phyloP scores from a whole-genome alignment of 2,888 invertebrate genomes.

The Sarcophaga subvicina region DNA sequence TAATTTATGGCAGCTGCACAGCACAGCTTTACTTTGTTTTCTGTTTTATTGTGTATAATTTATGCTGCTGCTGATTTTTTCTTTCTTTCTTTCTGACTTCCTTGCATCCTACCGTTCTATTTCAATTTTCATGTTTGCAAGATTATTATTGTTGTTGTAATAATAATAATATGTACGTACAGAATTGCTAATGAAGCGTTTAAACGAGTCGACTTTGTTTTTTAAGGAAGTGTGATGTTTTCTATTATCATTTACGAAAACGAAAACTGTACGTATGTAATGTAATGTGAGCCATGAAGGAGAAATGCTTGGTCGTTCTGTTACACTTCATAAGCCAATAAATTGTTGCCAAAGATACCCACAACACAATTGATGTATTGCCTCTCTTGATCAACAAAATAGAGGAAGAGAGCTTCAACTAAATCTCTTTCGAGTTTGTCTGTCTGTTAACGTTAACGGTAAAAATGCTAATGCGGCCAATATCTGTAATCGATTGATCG shows the following conservation, averaged over 20 bases:
- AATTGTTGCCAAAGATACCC: slow-evolving; percentile 47
- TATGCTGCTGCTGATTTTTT: not conserved
- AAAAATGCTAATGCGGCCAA: slow-evolving; percentile 64
- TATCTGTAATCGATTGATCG: slow-evolving; percentile 66
- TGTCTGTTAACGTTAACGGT: slow-evolving; percentile 49
- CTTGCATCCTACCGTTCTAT: no score
- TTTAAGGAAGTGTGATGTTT: slow-evolving; percentile 56
- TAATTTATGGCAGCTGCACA: slow-evolving; percentile 62
- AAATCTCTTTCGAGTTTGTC: slow-evolving; percentile 47
- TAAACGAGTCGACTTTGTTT: slow-evolving; percentile 50
- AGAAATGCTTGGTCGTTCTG: slow-evolving; percentile 18
- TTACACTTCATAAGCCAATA: slow-evolving; percentile 55
- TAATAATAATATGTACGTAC: slow-evolving; percentile 48
- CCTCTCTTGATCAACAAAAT: slow-evolving; percentile 40
- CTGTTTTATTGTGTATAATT: not conserved
- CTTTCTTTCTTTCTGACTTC: slow-evolving; percentile 1
- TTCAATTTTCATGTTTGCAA: not conserved
- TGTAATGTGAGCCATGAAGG: not conserved
- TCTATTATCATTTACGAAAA: not conserved
- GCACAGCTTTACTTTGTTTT: slow-evolving; percentile 29
- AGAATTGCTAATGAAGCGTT: slow-evolving; percentile 68
- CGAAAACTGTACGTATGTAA: not conserved
- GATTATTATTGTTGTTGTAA: slow-evolving; percentile 20
- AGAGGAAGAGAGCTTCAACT: not conserved
- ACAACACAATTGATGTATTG: slow-evolving; percentile 63